Evolutionary conservation across 2,797 vertebrate species (phyloP), one percentile per base, ranked within the genome.

Genomic region (Lacerta bilineata): DNA sequence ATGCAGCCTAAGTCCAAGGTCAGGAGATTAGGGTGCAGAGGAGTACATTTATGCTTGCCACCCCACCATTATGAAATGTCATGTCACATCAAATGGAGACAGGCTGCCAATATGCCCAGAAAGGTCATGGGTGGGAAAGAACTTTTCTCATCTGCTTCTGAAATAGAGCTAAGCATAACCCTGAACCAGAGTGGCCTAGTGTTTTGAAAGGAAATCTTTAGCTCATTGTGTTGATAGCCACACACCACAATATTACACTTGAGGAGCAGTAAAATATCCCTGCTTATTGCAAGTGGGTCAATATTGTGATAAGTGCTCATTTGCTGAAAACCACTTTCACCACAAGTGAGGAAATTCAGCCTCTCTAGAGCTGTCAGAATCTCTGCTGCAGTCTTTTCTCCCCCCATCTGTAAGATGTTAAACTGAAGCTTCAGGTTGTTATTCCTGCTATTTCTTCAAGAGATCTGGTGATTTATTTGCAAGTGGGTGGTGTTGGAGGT

Each of bases 221-320:
- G 80, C 55, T 86, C 74, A 87, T 86, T 86, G 80, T 90, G 84
- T 87, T 89, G 88, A 89, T 86, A 89, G 84, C 88, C 43, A 50
- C 84, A 89, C 46, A 77, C 88, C 84, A 71, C 88, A 86, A 86
- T 90, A 86, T 90, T 90, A 87, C 84, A 90, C 80, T 90, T 86
- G 80, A 90, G 88, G 84, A 87, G 74, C 85, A 90, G 84, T 90
- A 90, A 90, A 90, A 90, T 83, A 86, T 61, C 88, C 72, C 59
- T 89, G 83, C 88, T 89, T 89, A 89, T 86, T 86, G 88, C 88
- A 90, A 90, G 84, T 87, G n/a, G 88, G 88, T 90, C 84, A 90
- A 86, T 83, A 87, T 90, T 90, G 88, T 86, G 85, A 90, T 87
- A 90, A 90, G 84, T 86, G 85, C 84, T 90, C 85, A 86, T 90